A percentile compares a stretch with the other conserved stretches of the same genome.
Evolutionary conservation across 2,797 vertebrate species (phyloP).

Genomic region (Sternotherus odoratus): DNA sequence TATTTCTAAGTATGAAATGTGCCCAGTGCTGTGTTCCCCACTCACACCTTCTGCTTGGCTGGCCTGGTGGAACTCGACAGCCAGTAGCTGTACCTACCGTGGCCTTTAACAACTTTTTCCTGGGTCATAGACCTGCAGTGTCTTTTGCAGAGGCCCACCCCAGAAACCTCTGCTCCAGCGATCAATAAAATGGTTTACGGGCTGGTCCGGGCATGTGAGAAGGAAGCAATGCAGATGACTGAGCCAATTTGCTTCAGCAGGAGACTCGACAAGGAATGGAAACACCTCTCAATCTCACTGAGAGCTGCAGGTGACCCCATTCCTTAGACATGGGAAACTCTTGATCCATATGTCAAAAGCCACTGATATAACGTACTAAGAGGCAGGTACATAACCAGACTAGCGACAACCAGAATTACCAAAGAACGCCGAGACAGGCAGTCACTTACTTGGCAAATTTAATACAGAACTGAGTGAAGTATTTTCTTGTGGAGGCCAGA

Average conservation of each 20-base stretch:
- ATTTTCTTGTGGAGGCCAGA: constrained; percentile 96
- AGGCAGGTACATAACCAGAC: neutral
- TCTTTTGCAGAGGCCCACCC: neutral
- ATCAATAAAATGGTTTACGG: neutral
- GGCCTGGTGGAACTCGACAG: constrained; percentile 67
- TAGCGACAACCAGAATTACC: neutral
- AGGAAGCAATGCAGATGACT: neutral
- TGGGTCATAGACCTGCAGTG: neutral
- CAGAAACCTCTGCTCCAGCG: neutral
- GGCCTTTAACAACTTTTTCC: constrained; percentile 8
- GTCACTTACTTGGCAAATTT: constrained; percentile 96
- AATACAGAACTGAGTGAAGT: constrained; percentile 99
- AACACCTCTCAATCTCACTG: neutral
- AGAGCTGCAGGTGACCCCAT: neutral
- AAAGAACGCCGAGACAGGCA: fast-evolving
- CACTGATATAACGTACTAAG: fast-evolving
- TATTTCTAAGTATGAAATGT: constrained; percentile 70
- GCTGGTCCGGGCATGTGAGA: neutral
- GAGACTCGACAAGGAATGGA: neutral
- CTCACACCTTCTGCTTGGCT: constrained; percentile 23
- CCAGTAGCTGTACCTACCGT: constrained; percentile 65
- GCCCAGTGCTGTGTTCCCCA: constrained; percentile 19
- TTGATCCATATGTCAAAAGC: neutral
- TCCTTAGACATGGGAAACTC: neutral
- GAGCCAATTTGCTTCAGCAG: constrained; percentile 14